phyloP scores from a whole-genome alignment of 2,797 vertebrate species.

The Leptoclinus maculatus region DNA sequence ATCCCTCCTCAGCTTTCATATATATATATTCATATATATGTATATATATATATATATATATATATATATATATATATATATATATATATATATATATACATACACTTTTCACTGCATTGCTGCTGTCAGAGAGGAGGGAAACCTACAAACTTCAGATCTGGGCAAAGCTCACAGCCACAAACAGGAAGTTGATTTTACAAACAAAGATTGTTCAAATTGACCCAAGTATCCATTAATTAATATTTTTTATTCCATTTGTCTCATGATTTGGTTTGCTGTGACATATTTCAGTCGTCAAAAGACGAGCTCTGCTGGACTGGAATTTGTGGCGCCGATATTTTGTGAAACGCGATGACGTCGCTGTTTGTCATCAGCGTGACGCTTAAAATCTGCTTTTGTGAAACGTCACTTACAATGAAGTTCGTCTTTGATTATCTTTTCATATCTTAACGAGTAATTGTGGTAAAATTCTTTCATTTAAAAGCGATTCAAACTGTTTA shows the following conservation, averaged over 20 bases:
- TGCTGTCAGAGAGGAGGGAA: conserved; percentile 18
- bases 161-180: conserved; percentile 24
- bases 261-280: not conserved
- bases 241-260: not conserved
- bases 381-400: too few relatives aligned
- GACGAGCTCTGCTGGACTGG: not conserved
- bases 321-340: not conserved
- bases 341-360: not conserved
- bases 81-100: not conserved
- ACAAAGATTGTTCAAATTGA: too few relatives aligned
- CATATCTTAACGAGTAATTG: too few relatives aligned
- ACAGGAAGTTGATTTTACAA: not conserved
- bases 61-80: too few relatives aligned
- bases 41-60: too few relatives aligned
- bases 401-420: not conserved
- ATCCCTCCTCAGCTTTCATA: not conserved
- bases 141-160: conserved; percentile 30
- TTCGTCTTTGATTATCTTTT: not conserved
- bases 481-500: too few relatives aligned
- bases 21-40: too few relatives aligned
- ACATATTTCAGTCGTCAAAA: not conserved
- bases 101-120: conserved; percentile 21
- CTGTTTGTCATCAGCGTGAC: too few relatives aligned
- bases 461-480: too few relatives aligned
- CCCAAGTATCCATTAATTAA: too few relatives aligned